These are phyloP conservation scores for Mycteria americana DNA, from an alignment of 2,797 vertebrate species.

Conservation along the genomic window DNA sequence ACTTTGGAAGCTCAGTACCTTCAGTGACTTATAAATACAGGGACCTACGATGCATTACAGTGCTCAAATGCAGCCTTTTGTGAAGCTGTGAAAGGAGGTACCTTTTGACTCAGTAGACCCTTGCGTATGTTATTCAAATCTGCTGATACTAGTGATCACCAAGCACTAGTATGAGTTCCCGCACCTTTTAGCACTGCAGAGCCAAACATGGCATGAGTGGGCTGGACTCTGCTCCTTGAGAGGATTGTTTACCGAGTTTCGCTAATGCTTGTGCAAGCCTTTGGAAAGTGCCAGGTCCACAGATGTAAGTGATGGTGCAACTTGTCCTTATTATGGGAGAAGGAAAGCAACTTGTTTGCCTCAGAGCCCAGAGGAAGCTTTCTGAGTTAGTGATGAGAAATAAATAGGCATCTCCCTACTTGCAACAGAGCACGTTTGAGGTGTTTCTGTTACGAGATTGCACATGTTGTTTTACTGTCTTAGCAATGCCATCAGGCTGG, in stretches of 20 bases:
- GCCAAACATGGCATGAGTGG: background rate
- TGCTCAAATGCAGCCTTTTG: background rate
- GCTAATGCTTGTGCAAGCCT: background rate
- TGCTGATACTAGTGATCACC: background rate
- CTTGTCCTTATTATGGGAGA: background rate
- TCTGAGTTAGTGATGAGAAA: background rate
- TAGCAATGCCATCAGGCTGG: background rate
- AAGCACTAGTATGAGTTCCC: background rate
- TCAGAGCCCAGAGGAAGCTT: background rate
- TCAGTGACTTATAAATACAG: background rate
- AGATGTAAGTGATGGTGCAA: background rate
- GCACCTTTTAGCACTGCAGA: background rate
- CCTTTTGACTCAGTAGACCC: background rate
- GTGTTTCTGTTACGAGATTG: background rate
- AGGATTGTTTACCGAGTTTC: background rate
- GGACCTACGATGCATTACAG: fast-evolving
- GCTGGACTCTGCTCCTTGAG: background rate
- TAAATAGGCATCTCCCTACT: background rate
- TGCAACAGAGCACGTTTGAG: background rate
- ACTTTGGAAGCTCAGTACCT: background rate
- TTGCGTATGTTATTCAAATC: fast-evolving
- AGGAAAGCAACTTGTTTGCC: background rate
- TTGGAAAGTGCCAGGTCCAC: background rate
- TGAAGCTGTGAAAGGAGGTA: background rate
- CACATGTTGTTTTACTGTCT: background rate